phyloP scores from a whole-genome alignment of 2,797 vertebrate species.

The Meriones psammophilus region DNA sequence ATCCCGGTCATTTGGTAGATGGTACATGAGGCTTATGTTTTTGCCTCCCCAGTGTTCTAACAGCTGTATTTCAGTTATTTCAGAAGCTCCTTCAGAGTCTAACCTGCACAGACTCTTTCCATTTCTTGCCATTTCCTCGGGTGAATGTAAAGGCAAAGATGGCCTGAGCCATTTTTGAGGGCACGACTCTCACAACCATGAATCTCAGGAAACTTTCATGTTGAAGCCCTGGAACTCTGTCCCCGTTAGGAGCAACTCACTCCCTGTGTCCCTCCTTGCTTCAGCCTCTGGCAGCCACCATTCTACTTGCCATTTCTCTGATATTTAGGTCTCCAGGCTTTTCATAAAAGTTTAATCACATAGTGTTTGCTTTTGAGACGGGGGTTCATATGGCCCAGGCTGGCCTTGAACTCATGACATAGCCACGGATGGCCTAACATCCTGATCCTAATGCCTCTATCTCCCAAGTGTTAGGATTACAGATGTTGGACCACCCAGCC shows the following conservation, averaged over 20 bases:
- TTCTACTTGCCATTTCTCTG: not conserved
- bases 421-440: not conserved
- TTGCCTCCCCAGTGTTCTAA: slow-evolving; percentile 16
- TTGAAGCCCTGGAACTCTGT: not conserved
- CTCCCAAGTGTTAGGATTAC: not conserved
- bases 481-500: not conserved
- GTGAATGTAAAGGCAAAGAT: slow-evolving; percentile 31
- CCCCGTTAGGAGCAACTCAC: not conserved
- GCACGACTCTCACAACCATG: not conserved
- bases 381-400: too few species aligned
- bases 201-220: not conserved
- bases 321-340: not conserved
- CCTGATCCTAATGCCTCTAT: not conserved
- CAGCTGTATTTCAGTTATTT: not conserved
- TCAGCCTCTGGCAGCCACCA: not conserved
- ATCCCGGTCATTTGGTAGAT: slow-evolving; percentile 32
- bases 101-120: not conserved
- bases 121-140: slow-evolving; percentile 41
- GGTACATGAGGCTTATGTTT: slow-evolving; percentile 21
- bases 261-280: not conserved
- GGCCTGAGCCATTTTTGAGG: not conserved
- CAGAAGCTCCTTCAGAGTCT: not conserved
- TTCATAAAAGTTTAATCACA: not conserved
- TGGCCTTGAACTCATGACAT: not conserved
- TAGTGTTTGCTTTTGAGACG: not conserved